Evolutionary conservation across 2,113 vertebrate species (phyloP).

Genomic region (Gymnogyps californianus): DNA sequence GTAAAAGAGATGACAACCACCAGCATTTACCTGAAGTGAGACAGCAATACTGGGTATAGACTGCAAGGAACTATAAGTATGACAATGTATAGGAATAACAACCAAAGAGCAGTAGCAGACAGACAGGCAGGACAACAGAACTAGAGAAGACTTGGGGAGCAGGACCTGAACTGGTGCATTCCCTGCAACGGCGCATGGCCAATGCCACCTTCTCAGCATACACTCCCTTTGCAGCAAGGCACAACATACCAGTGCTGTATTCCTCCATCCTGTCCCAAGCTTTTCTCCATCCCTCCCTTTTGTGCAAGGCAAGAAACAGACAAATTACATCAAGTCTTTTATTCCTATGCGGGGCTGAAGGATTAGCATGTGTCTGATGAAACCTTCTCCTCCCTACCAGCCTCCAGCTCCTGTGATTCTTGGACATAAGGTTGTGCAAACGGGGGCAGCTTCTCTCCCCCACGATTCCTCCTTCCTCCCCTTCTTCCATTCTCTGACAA

Average conservation of each 20-base stretch:
- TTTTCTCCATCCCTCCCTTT: background rate
- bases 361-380: background rate
- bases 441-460: background rate
- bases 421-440: background rate
- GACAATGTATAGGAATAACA: fast-evolving
- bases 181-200: background rate
- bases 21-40: background rate
- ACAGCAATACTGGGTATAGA: background rate
- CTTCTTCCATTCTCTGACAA: background rate
- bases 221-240: background rate
- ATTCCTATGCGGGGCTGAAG: background rate
- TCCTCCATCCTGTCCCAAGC: background rate
- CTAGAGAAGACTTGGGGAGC: fast-evolving
- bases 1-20: background rate
- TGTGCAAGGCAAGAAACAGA: background rate
- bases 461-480: background rate
- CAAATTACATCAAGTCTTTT: background rate
- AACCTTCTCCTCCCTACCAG: background rate
- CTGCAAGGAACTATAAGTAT: background rate
- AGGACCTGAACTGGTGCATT: background rate
- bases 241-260: background rate
- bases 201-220: background rate
- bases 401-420: background rate
- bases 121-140: background rate
- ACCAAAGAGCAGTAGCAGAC: background rate